Evolutionary conservation across 2,888 invertebrate species (phyloP).

Genomic region (Hoplodrina ambigua): DNA sequence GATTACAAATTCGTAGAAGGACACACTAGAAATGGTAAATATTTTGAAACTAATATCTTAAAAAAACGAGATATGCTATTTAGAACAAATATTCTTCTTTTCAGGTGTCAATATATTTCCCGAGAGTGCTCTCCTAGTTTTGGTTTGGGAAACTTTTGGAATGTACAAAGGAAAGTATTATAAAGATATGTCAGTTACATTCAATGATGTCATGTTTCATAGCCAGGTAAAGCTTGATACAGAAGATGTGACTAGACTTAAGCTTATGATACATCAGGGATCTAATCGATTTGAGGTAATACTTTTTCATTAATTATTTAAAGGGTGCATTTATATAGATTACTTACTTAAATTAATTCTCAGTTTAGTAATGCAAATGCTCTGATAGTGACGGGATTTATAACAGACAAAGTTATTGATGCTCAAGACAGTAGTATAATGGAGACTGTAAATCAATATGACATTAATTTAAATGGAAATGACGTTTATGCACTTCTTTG

Average conservation of each 20-base stretch:
- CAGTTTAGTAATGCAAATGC: neutral
- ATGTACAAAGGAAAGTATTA: slow-evolving; percentile 20
- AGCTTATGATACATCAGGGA: neutral
- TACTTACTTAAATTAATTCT: neutral
- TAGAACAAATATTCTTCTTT: neutral
- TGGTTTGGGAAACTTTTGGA: slow-evolving; percentile 26
- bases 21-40: slow-evolving; percentile 7
- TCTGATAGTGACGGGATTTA: too few species aligned
- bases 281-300: slow-evolving; percentile 5
- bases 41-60: too few species aligned
- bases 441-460: too few species aligned
- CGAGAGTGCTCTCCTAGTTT: neutral
- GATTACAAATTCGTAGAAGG: slow-evolving; percentile 7
- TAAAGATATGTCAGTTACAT: slow-evolving; percentile 10
- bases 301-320: neutral
- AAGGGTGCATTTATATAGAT: too few species aligned
- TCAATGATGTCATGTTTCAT: neutral
- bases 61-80: too few species aligned
- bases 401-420: too few species aligned
- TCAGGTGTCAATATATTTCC: neutral
- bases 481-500: slow-evolving; percentile 8
- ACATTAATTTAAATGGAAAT: slow-evolving; percentile 1
- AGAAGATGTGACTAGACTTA: slow-evolving; percentile 1
- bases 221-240: slow-evolving; percentile 2
- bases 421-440: too few species aligned